Conservation (phyloP, 2,113 vertebrate species). For the Eurystomus gularis region DNA sequence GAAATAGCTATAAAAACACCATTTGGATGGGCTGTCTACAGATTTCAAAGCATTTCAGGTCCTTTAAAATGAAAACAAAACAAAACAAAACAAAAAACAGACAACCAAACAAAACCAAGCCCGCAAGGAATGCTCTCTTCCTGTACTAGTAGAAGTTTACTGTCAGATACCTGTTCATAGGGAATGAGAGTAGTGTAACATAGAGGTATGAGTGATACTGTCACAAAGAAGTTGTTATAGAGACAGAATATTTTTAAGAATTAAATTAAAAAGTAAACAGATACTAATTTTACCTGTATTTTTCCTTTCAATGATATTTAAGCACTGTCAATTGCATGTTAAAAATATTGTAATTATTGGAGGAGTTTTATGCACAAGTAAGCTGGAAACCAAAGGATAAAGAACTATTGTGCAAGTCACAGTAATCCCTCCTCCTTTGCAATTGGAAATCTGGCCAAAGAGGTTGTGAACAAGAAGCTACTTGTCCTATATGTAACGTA, state of each 20-base stretch:
- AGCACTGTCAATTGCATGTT: neutral
- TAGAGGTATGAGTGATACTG: neutral
- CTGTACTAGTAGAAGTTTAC: neutral
- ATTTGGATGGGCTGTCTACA: neutral
- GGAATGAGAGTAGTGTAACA: neutral
- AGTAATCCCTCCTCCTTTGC: neutral
- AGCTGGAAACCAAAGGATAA: neutral
- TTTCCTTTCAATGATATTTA: neutral
- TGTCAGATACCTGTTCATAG: neutral
- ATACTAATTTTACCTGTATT: neutral
- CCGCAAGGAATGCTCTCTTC: fast-evolving
- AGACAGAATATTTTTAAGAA: neutral
- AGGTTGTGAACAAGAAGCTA: neutral
- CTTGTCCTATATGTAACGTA: neutral
- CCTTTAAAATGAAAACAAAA: neutral
- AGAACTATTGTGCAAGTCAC: neutral
- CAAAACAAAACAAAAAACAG: fast-evolving
- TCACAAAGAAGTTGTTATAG: neutral
- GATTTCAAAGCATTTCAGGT: neutral
- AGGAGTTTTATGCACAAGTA: neutral
- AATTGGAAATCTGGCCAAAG: neutral
- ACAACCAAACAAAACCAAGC: neutral
- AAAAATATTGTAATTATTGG: neutral
- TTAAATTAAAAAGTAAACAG: neutral
- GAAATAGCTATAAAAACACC: neutral